A percentile compares a stretch with the other conserved stretches of the same genome.
phyloP scores from a whole-genome alignment of 1,140 invertebrate species.

The Zaprionus tsacasi region DNA sequence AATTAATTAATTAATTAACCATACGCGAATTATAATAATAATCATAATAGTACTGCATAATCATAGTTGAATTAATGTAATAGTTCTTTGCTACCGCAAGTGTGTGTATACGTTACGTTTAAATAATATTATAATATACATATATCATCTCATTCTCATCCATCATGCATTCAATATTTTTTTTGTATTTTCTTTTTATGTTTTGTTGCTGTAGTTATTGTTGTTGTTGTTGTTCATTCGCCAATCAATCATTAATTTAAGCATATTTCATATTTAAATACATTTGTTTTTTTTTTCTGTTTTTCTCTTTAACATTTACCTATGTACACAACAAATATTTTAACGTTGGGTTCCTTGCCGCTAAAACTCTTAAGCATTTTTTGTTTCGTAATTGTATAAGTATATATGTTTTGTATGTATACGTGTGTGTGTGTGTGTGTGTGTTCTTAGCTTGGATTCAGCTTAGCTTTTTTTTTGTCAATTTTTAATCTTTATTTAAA shows the following conservation, averaged over 20 bases:
- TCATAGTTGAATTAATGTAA: constrained; percentile 80
- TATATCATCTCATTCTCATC: constrained; percentile 56
- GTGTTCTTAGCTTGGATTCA: constrained; percentile 15
- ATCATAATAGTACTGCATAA: constrained; percentile 79
- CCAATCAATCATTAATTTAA: constrained; percentile 70
- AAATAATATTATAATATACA: constrained; percentile 60
- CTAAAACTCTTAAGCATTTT: constrained; percentile 72
- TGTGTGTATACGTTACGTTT: constrained; percentile 63
- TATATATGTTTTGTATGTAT: constrained; percentile 31
- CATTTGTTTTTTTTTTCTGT: constrained; percentile 28
- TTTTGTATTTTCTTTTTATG: constrained; percentile 50
- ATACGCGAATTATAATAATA: constrained; percentile 69
- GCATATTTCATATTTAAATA: constrained; percentile 52
- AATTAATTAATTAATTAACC: constrained; percentile 76
- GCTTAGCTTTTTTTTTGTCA: constrained; percentile 21
- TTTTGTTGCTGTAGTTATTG: constrained; percentile 37
- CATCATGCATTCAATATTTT: constrained; percentile 22
- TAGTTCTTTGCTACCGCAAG: constrained; percentile 81
- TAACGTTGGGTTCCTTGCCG: constrained; percentile 76
- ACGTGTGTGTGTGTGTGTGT: constrained; percentile 32
- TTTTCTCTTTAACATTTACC: constrained; percentile 81
- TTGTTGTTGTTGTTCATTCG: constrained; percentile 61
- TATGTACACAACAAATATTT: constrained; percentile 81
- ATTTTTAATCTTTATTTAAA: constrained; percentile 58
- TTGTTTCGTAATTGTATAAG: constrained; percentile 52